A percentile compares a stretch with the other conserved stretches of the same genome.
phyloP scores from a whole-genome alignment of 1,140 invertebrate species.

The Acromyrmex echinatior region DNA sequence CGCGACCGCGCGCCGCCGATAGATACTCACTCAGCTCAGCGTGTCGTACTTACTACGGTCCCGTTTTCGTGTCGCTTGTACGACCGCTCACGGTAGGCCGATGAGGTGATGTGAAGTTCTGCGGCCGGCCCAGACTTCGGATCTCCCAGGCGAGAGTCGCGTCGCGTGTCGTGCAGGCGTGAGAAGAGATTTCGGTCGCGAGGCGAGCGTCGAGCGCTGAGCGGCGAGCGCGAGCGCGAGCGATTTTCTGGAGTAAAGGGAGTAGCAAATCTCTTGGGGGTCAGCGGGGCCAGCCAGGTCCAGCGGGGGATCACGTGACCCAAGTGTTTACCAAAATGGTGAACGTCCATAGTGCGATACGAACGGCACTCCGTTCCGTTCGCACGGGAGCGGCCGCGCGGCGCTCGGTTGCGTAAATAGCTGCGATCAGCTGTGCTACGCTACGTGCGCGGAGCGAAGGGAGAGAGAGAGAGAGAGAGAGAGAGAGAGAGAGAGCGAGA shows the following conservation, averaged over 20 bases:
- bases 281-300: slow-evolving; percentile 59
- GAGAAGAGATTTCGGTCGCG: slow-evolving; percentile 18
- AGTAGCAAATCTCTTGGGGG: slow-evolving; percentile 76
- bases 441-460: not conserved
- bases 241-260: slow-evolving; percentile 72
- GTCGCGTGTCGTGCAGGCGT: not conserved
- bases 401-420: slow-evolving; percentile 36
- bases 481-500: not conserved
- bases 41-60: not conserved
- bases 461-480: not conserved
- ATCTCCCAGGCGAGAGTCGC: slow-evolving; percentile 75
- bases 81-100: not conserved
- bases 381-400: slow-evolving; percentile 19
- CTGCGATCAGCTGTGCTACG: slow-evolving; percentile 27
- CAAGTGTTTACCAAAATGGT: slow-evolving; percentile 86
- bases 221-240: not conserved
- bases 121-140: slow-evolving; percentile 65
- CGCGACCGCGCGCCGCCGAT: not conserved
- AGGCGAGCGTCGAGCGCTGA: slow-evolving; percentile 25
- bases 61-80: not conserved
- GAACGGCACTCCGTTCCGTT: slow-evolving; percentile 69
- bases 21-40: not conserved
- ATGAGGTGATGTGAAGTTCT: slow-evolving; percentile 71
- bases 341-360: slow-evolving; percentile 75
- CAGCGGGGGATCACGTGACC: slow-evolving; percentile 82